Evolutionary conservation across 2,113 vertebrate species (phyloP), one percentile per base, ranked within the genome.

Genomic region (Microcebus lehilahytsara): DNA sequence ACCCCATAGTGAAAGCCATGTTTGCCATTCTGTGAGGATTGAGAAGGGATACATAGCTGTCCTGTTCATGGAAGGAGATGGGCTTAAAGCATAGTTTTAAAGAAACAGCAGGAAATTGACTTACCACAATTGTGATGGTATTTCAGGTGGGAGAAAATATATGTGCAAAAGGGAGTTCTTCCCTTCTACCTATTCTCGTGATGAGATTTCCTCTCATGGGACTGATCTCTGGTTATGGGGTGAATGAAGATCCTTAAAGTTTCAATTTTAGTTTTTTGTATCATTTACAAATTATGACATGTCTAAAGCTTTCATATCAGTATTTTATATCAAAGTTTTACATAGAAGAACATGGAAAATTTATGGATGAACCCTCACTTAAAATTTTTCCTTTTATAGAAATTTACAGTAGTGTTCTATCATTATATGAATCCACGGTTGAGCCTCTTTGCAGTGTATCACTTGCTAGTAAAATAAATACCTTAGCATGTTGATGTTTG

Each of bases 401-500:
- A n/a, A 13, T 32, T 30, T 85, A 19, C 77, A 34, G 23, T 78
- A 34, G 5, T 49, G 19, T 58, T 77, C 42, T 96, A 22, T 87
- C 51, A 27, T 96, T 79, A 51, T 9, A 10, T 3, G 14, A 74
- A 69, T 56, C 10, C 32, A 42, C 32, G 3, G 5, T 64, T 23
- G 37, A n/a, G 10, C 37, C 34, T 81, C 77, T 85, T 32, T 56
- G 64, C 16, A 9, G 71, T 42, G 37, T 46, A 23, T 84, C 74
- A 88, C 83, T 77, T 83, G 40, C 64, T 81, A 60, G 56, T 53
- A 42, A 84, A 91, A 81, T 94, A 46, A 91, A 62, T 93, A 78
- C 85, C 40, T 96, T 79, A 46, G 56, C 6, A 7, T 60, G 78
- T 66, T 89, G 89, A 75, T 42, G 67, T 94, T 79, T 95, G 86